Evolutionary conservation across 2,113 vertebrate species (phyloP).

Genomic region (Bos indicus): DNA sequence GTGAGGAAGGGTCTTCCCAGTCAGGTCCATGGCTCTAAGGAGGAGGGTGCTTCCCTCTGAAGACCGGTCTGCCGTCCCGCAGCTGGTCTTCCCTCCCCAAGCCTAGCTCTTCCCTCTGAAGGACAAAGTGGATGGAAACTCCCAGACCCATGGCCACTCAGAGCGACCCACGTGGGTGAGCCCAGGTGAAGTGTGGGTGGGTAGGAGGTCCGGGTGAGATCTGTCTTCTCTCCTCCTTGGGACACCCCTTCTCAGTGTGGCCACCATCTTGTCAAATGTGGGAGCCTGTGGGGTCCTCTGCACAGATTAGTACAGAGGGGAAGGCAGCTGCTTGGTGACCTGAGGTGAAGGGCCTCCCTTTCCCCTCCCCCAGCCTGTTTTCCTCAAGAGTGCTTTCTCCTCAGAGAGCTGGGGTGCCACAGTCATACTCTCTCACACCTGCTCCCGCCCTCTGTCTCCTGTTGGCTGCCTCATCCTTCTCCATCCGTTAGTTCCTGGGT

Average conservation of each 20-base stretch:
- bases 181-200: neutral
- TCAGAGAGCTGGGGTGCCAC: neutral
- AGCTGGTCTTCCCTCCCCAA: neutral
- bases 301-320: neutral
- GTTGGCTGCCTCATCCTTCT: neutral
- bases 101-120: neutral
- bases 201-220: neutral
- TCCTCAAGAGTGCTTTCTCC: neutral
- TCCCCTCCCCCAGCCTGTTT: neutral
- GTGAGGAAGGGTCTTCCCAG: neutral
- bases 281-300: neutral
- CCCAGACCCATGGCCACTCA: neutral
- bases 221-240: neutral
- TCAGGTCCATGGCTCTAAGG: neutral
- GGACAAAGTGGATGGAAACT: neutral
- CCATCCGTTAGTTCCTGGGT: neutral
- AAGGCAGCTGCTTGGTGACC: neutral
- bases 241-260: neutral
- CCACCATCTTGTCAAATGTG: neutral
- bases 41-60: neutral
- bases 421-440: neutral
- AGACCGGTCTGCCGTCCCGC: neutral
- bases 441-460: neutral
- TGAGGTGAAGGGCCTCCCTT: neutral
- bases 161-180: neutral